These are phyloP conservation scores for Phalacrocorax carbo DNA, from an alignment of 2,113 vertebrate species.

Conservation along the genomic window DNA sequence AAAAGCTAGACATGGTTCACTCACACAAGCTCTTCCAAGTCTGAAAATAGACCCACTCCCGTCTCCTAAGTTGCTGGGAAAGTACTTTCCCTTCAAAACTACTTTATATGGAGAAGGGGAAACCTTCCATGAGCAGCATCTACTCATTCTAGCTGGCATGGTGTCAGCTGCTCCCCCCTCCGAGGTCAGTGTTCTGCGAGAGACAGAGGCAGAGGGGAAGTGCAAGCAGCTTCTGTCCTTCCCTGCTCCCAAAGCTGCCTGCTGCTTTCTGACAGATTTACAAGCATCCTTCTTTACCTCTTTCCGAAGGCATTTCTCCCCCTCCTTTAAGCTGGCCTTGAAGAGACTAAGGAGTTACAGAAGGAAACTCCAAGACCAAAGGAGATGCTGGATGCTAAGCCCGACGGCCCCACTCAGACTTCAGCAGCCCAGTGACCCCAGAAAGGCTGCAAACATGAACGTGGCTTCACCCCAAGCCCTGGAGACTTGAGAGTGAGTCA, in stretches of 20 bases:
- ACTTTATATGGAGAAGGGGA: conserved; percentile 47
- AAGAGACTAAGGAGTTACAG: neutral
- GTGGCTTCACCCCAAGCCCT: neutral
- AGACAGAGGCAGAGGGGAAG: neutral
- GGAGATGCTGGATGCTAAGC: neutral
- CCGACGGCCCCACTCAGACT: neutral
- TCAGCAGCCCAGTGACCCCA: neutral
- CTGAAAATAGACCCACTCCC: conserved; percentile 21
- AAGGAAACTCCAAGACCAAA: neutral
- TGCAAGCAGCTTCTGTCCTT: neutral
- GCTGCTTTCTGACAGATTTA: neutral
- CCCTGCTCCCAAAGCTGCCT: neutral
- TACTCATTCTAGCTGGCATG: neutral
- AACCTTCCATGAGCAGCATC: neutral
- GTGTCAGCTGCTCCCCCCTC: neutral
- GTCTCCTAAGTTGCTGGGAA: neutral
- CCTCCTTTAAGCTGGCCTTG: neutral
- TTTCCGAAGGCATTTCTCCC: neutral
- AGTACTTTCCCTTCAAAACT: conserved; percentile 27
- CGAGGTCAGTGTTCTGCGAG: neutral
- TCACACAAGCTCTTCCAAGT: neutral
- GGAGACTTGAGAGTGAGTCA: neutral
- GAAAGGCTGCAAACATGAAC: rapidly evolving
- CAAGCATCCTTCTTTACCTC: neutral
- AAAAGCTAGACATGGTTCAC: neutral